These are phyloP conservation scores for Amblyopsis rosae DNA, from an alignment of 2,113 vertebrate genomes.

Conservation along the genomic window DNA sequence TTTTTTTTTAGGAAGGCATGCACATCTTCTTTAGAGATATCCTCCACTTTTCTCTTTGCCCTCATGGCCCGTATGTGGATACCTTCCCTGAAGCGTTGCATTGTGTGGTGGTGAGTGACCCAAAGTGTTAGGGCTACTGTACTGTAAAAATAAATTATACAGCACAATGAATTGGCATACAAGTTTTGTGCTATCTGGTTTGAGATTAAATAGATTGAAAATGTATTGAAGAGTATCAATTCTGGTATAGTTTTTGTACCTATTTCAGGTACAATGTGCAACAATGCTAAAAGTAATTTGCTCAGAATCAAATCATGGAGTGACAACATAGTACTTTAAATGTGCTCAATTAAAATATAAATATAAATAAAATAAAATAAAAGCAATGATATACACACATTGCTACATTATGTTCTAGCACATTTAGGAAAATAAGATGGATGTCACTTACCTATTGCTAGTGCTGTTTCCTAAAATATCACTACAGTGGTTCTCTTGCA, in stretches of 20 bases:
- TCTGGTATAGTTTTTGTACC: not conserved
- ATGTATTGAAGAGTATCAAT: not conserved
- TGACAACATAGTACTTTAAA: no score
- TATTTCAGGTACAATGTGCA: no score
- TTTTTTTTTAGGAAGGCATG: slow-evolving; percentile 90
- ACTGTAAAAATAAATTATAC: not conserved
- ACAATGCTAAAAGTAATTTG: no score
- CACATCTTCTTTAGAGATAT: slow-evolving; percentile 91
- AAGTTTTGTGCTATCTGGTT: not conserved
- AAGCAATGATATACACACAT: no score
- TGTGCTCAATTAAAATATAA: no score
- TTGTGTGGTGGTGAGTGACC: slow-evolving; percentile 72
- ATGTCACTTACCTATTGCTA: no score
- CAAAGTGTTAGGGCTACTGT: not conserved
- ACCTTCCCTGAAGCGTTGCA: slow-evolving; percentile 89
- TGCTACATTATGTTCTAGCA: no score
- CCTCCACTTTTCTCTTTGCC: slow-evolving; percentile 95
- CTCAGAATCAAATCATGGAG: no score
- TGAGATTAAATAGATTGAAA: not conserved
- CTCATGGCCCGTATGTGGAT: slow-evolving; percentile 90
- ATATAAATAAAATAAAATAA: no score
- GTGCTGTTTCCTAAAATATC: no score
- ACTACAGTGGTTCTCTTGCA: no score
- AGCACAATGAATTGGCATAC: not conserved
- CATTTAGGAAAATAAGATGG: no score